phyloP scores from a whole-genome alignment of 2,113 vertebrate genomes.

The Cheirogaleus medius region DNA sequence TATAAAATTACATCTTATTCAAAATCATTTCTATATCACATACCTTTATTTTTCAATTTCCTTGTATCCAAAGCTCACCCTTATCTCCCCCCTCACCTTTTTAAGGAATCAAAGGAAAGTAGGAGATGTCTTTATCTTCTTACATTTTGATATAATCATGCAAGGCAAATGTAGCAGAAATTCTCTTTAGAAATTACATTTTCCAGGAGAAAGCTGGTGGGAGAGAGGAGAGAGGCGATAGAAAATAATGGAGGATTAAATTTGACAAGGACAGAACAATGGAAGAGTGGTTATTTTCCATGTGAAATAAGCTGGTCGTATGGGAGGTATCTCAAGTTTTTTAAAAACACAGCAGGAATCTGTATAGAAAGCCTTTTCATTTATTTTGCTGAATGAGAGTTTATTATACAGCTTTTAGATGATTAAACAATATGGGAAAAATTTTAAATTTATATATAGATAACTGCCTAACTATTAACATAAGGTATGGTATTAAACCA shows the following conservation, averaged over 20 bases:
- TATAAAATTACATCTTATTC: neutral
- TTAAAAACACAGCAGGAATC: neutral
- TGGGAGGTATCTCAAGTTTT: neutral
- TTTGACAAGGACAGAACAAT: neutral
- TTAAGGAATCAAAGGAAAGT: neutral
- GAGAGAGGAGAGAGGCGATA: neutral
- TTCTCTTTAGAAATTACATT: neutral
- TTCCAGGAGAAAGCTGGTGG: neutral
- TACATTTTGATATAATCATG: neutral
- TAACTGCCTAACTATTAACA: neutral
- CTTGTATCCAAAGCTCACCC: neutral
- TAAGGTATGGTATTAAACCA: neutral
- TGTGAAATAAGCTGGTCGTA: neutral
- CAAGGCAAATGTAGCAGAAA: neutral
- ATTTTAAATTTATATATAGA: neutral
- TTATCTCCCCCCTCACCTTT: neutral
- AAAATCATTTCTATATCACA: neutral
- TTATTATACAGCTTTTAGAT: neutral
- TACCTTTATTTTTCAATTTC: neutral
- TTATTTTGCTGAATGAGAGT: neutral
- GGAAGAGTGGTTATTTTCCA: neutral
- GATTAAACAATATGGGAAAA: neutral
- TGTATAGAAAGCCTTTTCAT: neutral
- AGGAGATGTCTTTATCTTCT: neutral
- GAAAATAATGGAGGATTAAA: neutral